phyloP scores from a whole-genome alignment of 92 coral and sea anemone species.

The Porites divaricata region DNA sequence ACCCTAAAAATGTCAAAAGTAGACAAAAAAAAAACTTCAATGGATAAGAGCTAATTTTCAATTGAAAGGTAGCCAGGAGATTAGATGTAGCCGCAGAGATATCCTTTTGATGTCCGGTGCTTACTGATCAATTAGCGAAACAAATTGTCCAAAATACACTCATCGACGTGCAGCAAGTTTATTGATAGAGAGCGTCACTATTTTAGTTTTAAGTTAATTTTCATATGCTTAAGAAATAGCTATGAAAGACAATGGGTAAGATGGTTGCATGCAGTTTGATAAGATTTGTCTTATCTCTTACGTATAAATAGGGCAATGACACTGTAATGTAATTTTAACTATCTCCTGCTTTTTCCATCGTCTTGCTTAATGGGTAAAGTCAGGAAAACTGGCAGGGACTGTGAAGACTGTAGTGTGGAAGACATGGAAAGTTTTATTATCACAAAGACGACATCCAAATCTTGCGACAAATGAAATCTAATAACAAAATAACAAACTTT shows the following conservation, averaged over 20 bases:
- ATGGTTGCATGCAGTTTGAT: conserved; percentile 9
- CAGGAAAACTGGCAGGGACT: background rate
- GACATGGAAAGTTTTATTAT: background rate
- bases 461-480: too few species aligned
- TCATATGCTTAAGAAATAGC: background rate
- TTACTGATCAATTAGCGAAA: background rate
- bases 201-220: conserved; percentile 7
- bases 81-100: background rate
- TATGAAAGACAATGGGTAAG: too few species aligned
- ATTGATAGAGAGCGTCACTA: background rate
- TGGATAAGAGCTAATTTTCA: background rate
- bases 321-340: background rate
- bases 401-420: background rate
- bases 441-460: too few species aligned
- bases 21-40: too few species aligned
- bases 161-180: background rate
- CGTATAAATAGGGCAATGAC: background rate
- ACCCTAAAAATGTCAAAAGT: background rate
- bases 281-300: conserved; percentile 12
- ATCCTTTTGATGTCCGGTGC: background rate
- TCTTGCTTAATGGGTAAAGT: background rate
- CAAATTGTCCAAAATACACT: background rate
- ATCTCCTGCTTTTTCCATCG: background rate
- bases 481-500: too few species aligned
- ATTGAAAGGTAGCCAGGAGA: background rate